Evolutionary conservation across 2,113 vertebrate genomes (phyloP), one percentile per base, ranked within the genome.

Genomic region (Kryptolebias marmoratus): DNA sequence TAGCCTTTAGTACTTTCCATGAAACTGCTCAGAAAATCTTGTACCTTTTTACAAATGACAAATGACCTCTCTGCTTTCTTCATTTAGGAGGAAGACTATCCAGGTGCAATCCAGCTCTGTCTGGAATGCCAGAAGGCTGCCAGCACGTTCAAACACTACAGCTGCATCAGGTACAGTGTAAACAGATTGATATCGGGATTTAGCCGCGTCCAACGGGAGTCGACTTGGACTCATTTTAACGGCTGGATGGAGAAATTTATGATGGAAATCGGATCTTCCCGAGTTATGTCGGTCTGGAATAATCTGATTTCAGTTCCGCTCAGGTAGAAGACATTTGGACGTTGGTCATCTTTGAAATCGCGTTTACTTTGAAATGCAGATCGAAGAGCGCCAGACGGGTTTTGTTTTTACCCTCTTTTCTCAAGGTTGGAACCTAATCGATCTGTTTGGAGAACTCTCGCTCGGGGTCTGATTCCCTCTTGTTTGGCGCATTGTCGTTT

Each of bases 101-200:
- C 98, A 67, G 98, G 97, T 86, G 98, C 98, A 64, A 99, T 99
- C 89, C 98, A 99, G 85, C 91, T 99, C 53, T 99, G 98, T 73
- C 91, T 98, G 87, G 98, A 99, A 87, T 99, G 97, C 79, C 98
- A 99, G 86, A 97, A 98, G 84, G 98, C 97, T 45, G 97, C 97
- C 84, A 99, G 97, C 91, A 99, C 98, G 68, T 99, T 99, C 89
- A 98, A 96, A 91, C 98, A 99, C 94, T 99, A 99, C 89, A 98
- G 96, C 89, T 99, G 98, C 81, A 99, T 99, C 91, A 99, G 97
- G 97, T 99, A 87, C 36, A 55, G 66, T 48, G 92, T 11, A 47
- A 67, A 14, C 55, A 59, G 8, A 60, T 0, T 70, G 56, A 82
- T 18, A 0, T 1, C 54, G 32, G 50, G 32, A 64, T 57, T 18